Evolutionary conservation across 2,888 invertebrate genomes (phyloP).

Genomic region (Ganaspis brasiliensis): DNA sequence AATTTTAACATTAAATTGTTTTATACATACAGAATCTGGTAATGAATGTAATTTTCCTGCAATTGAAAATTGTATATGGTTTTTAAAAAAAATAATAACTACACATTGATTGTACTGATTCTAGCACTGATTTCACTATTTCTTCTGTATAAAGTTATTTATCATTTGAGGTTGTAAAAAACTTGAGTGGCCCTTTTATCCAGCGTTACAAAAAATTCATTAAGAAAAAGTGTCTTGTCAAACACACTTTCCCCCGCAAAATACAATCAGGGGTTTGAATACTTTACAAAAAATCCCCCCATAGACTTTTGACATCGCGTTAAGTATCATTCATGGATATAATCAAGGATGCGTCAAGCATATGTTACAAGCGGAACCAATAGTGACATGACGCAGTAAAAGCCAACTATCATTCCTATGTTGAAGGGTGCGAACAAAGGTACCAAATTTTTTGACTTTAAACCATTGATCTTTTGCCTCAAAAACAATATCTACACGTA

Average conservation of each 20-base stretch:
- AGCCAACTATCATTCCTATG: conserved; percentile 45
- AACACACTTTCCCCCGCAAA: conserved; percentile 40
- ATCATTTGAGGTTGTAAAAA: background rate
- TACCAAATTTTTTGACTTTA: background rate
- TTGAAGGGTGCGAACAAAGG: conserved; percentile 42
- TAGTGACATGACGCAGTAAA: conserved; percentile 48
- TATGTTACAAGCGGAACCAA: conserved; percentile 57
- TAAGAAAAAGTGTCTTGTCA: conserved; percentile 33
- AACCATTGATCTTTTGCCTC: background rate
- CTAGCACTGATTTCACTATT: background rate
- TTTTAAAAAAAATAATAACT: too few species aligned
- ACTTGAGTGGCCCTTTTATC: conserved; percentile 23
- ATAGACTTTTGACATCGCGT: conserved; percentile 55
- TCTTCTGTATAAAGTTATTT: conserved; percentile 8
- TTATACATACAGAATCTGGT: too few species aligned
- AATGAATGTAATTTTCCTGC: too few species aligned
- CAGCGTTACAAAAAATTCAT: conserved; percentile 18
- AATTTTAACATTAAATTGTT: too few species aligned
- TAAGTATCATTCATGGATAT: conserved; percentile 36
- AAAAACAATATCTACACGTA: background rate
- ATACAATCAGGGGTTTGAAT: conserved; percentile 64
- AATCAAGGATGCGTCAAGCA: conserved; percentile 53
- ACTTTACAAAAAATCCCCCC: conserved; percentile 64
- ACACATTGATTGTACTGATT: background rate
- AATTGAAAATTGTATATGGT: too few species aligned